Percentiles rank a stretch among this genome's conserved stretches.
These are phyloP conservation scores for Drosophila mulleri DNA, from an alignment of 2,888 invertebrate species.

Conservation along the genomic window DNA sequence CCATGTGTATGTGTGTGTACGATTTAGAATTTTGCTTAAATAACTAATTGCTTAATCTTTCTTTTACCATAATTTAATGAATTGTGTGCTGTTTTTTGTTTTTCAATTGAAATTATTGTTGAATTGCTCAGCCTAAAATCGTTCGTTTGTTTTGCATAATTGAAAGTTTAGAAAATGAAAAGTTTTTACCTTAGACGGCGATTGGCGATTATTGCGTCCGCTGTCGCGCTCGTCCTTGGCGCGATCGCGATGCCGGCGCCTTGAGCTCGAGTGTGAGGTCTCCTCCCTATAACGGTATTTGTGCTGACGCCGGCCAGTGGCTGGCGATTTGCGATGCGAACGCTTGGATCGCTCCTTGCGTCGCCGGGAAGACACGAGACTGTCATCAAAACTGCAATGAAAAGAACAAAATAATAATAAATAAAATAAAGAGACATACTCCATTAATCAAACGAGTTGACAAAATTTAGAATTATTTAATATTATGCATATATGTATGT, in stretches of 20 bases:
- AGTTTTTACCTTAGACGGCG: conserved; percentile 85
- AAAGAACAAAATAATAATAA: not conserved
- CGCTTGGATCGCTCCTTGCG: conserved; percentile 94
- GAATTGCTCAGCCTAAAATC: conserved; percentile 51
- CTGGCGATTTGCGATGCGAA: conserved; percentile 93
- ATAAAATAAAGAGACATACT: not conserved
- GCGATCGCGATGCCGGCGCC: conserved; percentile 84
- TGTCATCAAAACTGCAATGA: conserved; percentile 85
- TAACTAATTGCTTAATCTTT: conserved; percentile 43
- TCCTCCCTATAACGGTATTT: conserved; percentile 86
- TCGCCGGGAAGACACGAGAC: conserved; percentile 89
- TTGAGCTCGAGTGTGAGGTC: conserved; percentile 84
- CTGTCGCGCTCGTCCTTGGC: conserved; percentile 84
- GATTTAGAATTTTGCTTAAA: not conserved
- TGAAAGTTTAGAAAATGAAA: conserved; percentile 74
- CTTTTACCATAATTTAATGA: conserved; percentile 50
- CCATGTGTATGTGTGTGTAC: not conserved
- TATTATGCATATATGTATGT: not conserved
- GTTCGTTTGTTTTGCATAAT: conserved; percentile 45
- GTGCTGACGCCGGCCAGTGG: conserved; percentile 91
- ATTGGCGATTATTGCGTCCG: conserved; percentile 83
- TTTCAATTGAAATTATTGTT: conserved; percentile 31
- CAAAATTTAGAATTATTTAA: conserved; percentile 43
- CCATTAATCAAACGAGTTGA: conserved; percentile 48
- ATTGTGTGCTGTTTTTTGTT: not conserved